These are phyloP conservation scores for Tragelaphus buxtoni DNA, from an alignment of 2,113 vertebrate genomes.

Conservation along the genomic window DNA sequence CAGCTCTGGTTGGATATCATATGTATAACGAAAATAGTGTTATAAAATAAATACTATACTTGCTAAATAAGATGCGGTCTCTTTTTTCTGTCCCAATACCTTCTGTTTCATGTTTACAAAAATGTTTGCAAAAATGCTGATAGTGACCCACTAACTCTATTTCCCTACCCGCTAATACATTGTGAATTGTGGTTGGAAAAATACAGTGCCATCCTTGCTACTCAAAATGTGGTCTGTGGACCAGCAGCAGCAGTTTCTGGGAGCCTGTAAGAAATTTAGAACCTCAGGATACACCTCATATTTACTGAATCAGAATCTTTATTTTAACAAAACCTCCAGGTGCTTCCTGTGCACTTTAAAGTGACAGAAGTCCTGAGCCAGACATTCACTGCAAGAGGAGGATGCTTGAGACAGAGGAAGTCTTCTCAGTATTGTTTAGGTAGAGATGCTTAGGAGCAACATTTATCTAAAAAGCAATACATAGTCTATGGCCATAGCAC, in stretches of 20 bases:
- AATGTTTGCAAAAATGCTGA: not conserved
- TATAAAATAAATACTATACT: not conserved
- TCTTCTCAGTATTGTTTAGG: not conserved
- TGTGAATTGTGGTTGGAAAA: not conserved
- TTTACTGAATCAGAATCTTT: not conserved
- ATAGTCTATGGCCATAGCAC: not conserved
- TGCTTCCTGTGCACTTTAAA: too few species aligned
- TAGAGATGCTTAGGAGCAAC: not conserved
- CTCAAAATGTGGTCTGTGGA: not conserved
- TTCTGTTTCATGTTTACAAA: not conserved
- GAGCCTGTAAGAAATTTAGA: not conserved
- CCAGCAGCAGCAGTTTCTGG: not conserved
- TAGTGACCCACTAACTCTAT: not conserved
- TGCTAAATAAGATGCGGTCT: not conserved
- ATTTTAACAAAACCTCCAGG: not conserved
- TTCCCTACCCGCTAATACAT: not conserved
- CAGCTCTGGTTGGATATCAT: not conserved
- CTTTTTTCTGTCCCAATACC: not conserved
- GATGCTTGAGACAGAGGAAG: not conserved
- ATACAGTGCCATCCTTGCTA: not conserved
- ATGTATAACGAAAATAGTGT: not conserved
- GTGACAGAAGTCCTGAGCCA: not conserved
- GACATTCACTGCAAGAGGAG: accelerated
- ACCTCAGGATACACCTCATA: not conserved
- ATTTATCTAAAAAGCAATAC: not conserved